Evolutionary conservation across 1,140 invertebrate species (phyloP).

Genomic region (Andrena cerasifolii): DNA sequence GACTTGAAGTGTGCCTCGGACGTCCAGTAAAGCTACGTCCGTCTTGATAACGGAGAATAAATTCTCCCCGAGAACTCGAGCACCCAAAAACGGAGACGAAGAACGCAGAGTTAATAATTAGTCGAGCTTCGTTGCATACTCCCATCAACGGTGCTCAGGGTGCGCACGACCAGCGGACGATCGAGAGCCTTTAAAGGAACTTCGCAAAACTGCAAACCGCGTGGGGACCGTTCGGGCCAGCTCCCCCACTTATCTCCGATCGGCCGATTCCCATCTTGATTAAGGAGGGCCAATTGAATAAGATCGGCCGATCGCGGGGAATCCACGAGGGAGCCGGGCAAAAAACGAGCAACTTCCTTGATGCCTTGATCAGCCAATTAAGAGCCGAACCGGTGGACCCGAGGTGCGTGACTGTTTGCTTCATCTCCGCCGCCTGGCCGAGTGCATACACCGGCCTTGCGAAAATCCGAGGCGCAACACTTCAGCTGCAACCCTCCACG

Average conservation of each 20-base stretch:
- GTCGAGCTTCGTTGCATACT: not conserved
- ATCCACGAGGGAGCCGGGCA: constrained; percentile 50
- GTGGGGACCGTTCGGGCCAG: constrained; percentile 8
- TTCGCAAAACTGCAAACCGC: constrained; percentile 49
- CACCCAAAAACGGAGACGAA: not conserved
- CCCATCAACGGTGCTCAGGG: not conserved
- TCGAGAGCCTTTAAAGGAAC: constrained; percentile 9
- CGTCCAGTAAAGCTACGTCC: no score
- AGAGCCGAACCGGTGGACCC: constrained; percentile 35
- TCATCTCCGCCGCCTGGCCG: not conserved
- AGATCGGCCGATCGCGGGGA: constrained; percentile 57
- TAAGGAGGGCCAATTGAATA: constrained; percentile 60
- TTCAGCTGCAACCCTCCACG: no score
- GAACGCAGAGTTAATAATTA: not conserved
- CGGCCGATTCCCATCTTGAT: constrained; percentile 57
- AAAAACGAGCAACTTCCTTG: constrained; percentile 59
- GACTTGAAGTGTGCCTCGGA: no score
- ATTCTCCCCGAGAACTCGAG: not conserved
- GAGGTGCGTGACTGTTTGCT: constrained; percentile 12
- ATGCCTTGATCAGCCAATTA: constrained; percentile 65
- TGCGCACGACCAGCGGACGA: not conserved
- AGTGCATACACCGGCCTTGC: no score
- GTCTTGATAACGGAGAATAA: no score
- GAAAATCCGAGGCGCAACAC: no score
- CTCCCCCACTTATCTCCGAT: constrained; percentile 43